These are phyloP conservation scores for Arenaria interpres DNA, from an alignment of 2,113 vertebrate genomes.

Conservation along the genomic window DNA sequence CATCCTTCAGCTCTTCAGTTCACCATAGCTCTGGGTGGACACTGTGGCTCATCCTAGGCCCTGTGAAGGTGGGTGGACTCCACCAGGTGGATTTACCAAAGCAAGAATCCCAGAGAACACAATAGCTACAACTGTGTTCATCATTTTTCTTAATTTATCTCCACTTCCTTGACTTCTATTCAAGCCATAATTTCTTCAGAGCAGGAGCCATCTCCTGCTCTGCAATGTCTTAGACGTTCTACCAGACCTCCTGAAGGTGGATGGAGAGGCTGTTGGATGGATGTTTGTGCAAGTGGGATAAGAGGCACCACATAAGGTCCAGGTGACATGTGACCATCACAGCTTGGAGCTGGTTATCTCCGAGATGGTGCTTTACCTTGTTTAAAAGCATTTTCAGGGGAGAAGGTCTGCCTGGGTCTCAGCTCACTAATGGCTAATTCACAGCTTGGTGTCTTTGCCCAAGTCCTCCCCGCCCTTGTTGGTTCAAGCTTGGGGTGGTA, in stretches of 20 bases:
- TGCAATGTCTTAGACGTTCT: background rate
- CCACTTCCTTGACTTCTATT: background rate
- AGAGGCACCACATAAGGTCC: background rate
- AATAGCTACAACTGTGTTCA: background rate
- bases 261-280: background rate
- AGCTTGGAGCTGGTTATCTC: background rate
- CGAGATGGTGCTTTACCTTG: background rate
- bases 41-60: background rate
- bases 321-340: fast-evolving
- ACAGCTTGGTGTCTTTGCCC: background rate
- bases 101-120: background rate
- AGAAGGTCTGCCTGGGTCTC: background rate
- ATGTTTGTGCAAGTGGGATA: background rate
- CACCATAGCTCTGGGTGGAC: background rate
- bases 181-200: background rate
- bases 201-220: background rate
- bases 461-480: background rate
- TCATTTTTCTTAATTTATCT: background rate
- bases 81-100: background rate
- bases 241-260: background rate
- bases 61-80: background rate
- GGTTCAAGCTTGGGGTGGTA: background rate
- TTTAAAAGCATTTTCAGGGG: background rate
- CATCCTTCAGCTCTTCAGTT: background rate
- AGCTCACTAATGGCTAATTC: background rate